Conservation (phyloP, 1,140 invertebrate genomes). For the fruit fly (Drosophila melanogaster) region Release_6_plus_ISO1_MT NT_033779.5:9683501-9684000, state of each 20-base stretch:
- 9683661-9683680: constrained; percentile 20
- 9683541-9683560: constrained; percentile 54
- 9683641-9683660: constrained; percentile 8
- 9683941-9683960: constrained; percentile 79
- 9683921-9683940: constrained; percentile 67
- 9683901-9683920: constrained; percentile 22
- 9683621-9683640: constrained; percentile 45
- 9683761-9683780: constrained; percentile 54
- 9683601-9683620: constrained; percentile 54
- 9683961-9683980: constrained; percentile 74
- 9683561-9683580: constrained; percentile 63
- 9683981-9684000: constrained; percentile 40
- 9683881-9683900: constrained; percentile 38
- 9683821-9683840: constrained; percentile 28
- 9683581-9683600: constrained; percentile 78
- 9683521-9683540: constrained; percentile 32
- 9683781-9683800: constrained; percentile 33
- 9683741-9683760: constrained; percentile 51
- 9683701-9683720: constrained; percentile 39
- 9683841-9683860: constrained; percentile 54
- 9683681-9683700: constrained; percentile 25
- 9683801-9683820: constrained; percentile 61
- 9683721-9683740: constrained; percentile 47
- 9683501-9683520: constrained; percentile 44
- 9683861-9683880: constrained; percentile 47